Evolutionary conservation across 2,888 invertebrate species (phyloP).

Genomic region (Coelopa pilipes): DNA sequence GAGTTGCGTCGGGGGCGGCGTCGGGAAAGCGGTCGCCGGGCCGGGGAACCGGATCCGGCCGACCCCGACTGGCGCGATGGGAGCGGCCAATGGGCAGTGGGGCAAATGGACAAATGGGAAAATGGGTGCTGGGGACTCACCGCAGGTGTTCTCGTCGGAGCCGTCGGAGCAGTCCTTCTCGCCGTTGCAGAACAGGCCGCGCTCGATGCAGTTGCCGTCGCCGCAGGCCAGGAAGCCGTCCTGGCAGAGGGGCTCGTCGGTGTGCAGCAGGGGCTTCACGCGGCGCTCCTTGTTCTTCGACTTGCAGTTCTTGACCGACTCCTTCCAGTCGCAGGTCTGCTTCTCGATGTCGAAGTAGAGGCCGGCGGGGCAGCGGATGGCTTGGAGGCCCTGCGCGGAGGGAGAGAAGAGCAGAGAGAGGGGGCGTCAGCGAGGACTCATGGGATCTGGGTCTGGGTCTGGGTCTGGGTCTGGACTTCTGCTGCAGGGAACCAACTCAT

Average conservation of each 20-base stretch:
- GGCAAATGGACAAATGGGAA: background rate
- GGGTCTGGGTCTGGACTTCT: too few relatives aligned
- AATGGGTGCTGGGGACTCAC: slow-evolving; percentile 69
- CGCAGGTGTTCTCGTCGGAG: slow-evolving; percentile 90
- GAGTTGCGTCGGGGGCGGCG: background rate
- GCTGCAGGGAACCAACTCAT: too few relatives aligned
- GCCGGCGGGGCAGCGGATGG: slow-evolving; percentile 92
- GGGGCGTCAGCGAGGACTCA: background rate
- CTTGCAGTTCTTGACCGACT: slow-evolving; percentile 92
- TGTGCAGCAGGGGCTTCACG: slow-evolving; percentile 85
- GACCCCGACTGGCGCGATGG: too few relatives aligned
- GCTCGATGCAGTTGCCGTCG: slow-evolving; percentile 85
- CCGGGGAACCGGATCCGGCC: slow-evolving; percentile 8
- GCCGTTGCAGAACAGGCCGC: slow-evolving; percentile 92
- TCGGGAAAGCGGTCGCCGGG: background rate
- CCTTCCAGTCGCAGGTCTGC: slow-evolving; percentile 95
- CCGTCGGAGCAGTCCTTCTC: slow-evolving; percentile 90
- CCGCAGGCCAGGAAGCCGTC: slow-evolving; percentile 90
- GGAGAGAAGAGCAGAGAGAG: background rate
- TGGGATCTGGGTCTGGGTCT: too few relatives aligned
- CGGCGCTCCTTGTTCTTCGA: slow-evolving; percentile 89
- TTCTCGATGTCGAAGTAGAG: slow-evolving; percentile 93
- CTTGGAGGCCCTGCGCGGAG: slow-evolving; percentile 81
- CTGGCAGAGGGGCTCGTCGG: slow-evolving; percentile 89
- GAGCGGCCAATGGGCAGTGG: background rate